Conservation (phyloP, 37 sponge, comb jelly and placozoan genomes). For the Sycon ciliatum region DNA sequence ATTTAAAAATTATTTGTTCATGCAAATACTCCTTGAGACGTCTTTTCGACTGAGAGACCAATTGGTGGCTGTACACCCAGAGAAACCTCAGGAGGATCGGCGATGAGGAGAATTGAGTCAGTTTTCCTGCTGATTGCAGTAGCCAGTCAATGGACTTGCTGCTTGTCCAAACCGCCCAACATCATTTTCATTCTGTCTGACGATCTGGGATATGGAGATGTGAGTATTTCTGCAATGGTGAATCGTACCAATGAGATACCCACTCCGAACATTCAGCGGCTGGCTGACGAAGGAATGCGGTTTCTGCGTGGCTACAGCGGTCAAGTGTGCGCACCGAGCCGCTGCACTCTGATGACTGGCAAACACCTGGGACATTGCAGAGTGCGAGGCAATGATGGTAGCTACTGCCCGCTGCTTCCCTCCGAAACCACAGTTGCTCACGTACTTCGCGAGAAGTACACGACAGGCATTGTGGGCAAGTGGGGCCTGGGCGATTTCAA, state of each 20-base stretch:
- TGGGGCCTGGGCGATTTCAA: conserved; percentile 31
- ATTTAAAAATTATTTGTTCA: no score
- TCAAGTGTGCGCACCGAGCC: conserved; percentile 34
- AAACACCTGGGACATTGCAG: conserved; percentile 40
- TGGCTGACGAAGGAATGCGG: conserved; percentile 22
- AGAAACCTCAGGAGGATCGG: no score
- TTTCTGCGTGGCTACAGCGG: conserved; percentile 36
- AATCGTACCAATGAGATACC: conserved; percentile 21
- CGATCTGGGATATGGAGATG: conserved; percentile 42
- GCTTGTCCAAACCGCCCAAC: no score
- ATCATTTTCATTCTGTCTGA: no score
- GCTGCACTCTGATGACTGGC: conserved; percentile 44
- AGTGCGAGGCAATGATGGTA: conserved; percentile 29
- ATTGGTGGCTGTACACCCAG: no score
- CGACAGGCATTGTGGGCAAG: conserved; percentile 30
- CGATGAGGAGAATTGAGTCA: no score
- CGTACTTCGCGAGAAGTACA: conserved; percentile 21
- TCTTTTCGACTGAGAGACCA: no score
- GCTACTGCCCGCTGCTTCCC: conserved; percentile 13
- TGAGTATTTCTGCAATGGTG: conserved; percentile 25
- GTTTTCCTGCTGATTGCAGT: no score
- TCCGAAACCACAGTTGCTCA: conserved; percentile 29
- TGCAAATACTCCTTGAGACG: no score
- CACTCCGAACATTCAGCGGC: conserved; percentile 25
- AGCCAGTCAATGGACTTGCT: no score